Evolutionary conservation across 2,888 invertebrate species (phyloP), one percentile per base, ranked within the genome.

Genomic region (Julus scanicus): DNA sequence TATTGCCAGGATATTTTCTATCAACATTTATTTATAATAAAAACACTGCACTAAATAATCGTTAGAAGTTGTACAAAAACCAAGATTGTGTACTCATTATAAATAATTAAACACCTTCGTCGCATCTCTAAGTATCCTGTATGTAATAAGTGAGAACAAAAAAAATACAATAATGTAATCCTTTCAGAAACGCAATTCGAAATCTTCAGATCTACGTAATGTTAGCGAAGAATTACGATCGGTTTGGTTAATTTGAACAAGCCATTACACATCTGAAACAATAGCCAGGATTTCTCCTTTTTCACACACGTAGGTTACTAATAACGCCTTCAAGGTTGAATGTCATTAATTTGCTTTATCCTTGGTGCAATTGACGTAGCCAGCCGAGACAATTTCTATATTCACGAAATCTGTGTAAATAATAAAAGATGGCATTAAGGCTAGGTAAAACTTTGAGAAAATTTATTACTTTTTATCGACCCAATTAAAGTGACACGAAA

Each of bases 321-420:
- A 80, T 80, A 80, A 80, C 29, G 80, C 80, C 80, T 37, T 80
- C 80, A 80, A 80, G 80, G 80, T 80, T 80, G 80, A 80, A 37
- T 80, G 80, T 80, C 80, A 37, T 39, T 80, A 80, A 80, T 80
- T 80, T 80, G 80, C 80, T 80, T 80, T 80, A 80, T 80, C 80
- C 80, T 80, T 80, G 80, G 37, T 80, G 80, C 80, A 80, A 80
- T 37, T 80, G 80, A 80, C 80, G 80, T 80, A 80, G 71, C 15
- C 37, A 37, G 3, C 15, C 15, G 80, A 80, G 37, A 80, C 80
- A 80, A 37, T 80, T 80, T 80, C 80, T 80, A 37, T 37, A 39
- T 80, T 80, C 80, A 80, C 80, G 37, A 80, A 37, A 80, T 80
- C 37, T 37, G 80, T 13, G 80, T 80, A 39, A 37, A 80, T 80